Evolutionary conservation across 2,888 invertebrate genomes (phyloP).

Genomic region (Cyaniris semiargus): DNA sequence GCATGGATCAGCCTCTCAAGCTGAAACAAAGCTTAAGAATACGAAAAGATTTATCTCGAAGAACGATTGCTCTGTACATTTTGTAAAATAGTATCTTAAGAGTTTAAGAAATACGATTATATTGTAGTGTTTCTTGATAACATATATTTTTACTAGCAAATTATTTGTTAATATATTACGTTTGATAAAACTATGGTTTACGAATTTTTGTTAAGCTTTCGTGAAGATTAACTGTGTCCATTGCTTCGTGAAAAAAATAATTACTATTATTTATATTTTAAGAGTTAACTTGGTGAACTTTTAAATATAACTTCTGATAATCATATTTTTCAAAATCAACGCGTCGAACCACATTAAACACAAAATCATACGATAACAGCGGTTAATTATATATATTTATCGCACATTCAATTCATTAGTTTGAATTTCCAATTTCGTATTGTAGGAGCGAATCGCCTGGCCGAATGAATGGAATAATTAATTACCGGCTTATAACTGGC

Average conservation of each 20-base stretch:
- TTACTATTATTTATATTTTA: background rate
- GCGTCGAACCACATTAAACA: background rate
- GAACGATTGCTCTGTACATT: constrained; percentile 29
- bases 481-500: constrained; percentile 57
- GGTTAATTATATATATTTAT: constrained; percentile 25
- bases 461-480: constrained; percentile 51
- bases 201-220: no score
- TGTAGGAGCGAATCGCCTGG: constrained; percentile 36
- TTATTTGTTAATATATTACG: no score
- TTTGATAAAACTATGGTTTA: no score
- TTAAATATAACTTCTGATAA: no score
- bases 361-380: constrained; percentile 22
- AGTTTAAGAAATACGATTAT: background rate
- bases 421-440: constrained; percentile 20
- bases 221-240: no score
- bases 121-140: background rate
- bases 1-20: constrained; percentile 26
- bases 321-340: background rate
- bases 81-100: constrained; percentile 14
- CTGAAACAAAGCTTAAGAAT: constrained; percentile 32
- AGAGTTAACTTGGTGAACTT: background rate
- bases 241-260: background rate
- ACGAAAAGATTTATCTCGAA: constrained; percentile 30
- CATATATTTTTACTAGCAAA: background rate
- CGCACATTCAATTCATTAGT: constrained; percentile 23